These are phyloP conservation scores for Merluccius polli DNA, from an alignment of 2,797 vertebrate genomes.

Conservation along the genomic window DNA sequence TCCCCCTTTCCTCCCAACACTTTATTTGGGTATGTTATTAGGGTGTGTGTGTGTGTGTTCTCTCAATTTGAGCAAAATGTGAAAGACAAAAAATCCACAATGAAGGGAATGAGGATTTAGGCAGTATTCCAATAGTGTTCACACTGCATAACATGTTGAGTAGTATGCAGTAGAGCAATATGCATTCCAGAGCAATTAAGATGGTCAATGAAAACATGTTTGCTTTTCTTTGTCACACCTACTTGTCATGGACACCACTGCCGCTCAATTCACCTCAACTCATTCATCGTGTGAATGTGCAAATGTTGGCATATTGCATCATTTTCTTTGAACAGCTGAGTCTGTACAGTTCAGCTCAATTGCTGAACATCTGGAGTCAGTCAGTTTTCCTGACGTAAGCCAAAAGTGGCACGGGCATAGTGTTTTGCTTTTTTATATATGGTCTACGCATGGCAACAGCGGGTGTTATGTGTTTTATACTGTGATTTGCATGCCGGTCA, in stretches of 20 bases:
- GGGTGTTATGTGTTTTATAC: neutral
- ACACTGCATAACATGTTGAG: neutral
- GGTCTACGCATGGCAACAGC: no score
- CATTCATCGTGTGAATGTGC: neutral
- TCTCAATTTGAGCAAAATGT: neutral
- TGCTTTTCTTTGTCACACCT: no score
- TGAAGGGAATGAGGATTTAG: neutral
- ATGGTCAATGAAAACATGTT: neutral
- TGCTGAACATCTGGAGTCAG: neutral
- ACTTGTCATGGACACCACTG: neutral
- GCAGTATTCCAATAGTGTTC: neutral
- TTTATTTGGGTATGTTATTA: no score
- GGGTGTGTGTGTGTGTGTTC: no score
- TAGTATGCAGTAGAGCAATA: no score
- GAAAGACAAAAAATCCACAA: neutral
- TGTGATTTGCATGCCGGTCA: neutral
- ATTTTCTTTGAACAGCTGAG: neutral
- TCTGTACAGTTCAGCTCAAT: neutral
- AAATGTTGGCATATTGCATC: neutral
- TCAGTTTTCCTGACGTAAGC: no score
- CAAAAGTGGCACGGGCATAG: no score
- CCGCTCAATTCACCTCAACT: no score
- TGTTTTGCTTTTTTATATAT: no score
- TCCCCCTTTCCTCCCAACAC: no score
- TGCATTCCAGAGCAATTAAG: neutral